Evolutionary conservation across 2,797 vertebrate species (phyloP), one percentile per base, ranked within the genome.

Genomic region (Phaenicophaeus curvirostris): DNA sequence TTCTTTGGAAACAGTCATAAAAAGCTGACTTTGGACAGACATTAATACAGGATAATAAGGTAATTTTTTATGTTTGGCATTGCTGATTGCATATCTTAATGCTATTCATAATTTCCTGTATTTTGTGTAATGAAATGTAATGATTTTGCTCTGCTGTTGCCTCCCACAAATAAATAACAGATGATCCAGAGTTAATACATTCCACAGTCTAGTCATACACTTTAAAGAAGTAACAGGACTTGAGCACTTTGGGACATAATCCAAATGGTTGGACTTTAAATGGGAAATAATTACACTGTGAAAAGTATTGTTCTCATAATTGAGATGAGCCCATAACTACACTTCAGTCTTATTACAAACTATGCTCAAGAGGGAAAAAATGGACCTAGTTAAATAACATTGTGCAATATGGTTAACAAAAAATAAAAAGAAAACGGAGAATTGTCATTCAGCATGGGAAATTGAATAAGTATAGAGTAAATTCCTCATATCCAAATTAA

Each of bases 261-360:
- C 63, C 48, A 95, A 81, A 51, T 88, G 28, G 39, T 2, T 85
- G 44, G 44, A 94, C 28, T 92, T 90, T 74, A 94, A 93, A 55
- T 50, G 42, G 71, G 55, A 93, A 95, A 93, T 94, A 94, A 96
- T 94, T 88, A 91, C 33, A 61, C 18, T 15, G 24, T 76, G 62
- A 94, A 92, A 94, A 37, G 9, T 80, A 48, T 93, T 94, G 92
- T 89, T 74, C 54, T 89, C 24, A 55, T 91, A 94, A 91, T 59
- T 92, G 77, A 90, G 31, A 65, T 88, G 57, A 88, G 31, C 14
- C 33, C 31, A 44, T 93, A 89, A 79, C 37, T 89, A 84, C 61
- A 69, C 20, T 89, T 94, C 46, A 82, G n/a, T 50, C 65, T 85
- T 55, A 84, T 87, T 90, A 81, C 13, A 65, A 90, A 63, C 54